Base-by-base conservation (phyloP, 2,797 vertebrate species). In the Sebastes melanostomus region DNA sequence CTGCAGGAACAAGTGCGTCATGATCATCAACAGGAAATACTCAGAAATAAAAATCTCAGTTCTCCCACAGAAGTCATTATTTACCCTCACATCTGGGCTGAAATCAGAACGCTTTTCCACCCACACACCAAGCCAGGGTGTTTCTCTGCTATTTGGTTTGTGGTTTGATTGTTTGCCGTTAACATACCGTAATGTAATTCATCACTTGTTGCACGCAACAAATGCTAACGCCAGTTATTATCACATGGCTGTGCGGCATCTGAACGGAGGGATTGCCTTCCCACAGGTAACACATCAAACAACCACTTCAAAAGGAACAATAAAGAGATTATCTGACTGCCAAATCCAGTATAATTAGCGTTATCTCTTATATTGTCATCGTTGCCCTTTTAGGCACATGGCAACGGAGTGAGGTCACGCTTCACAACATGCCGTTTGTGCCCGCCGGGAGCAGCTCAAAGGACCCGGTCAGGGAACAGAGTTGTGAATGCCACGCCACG, bases 271-370 rank as follows among this genome's bases (percentile, higher is more conserved):
- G 22, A 75, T 60, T 65, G n/a, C 25, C 56, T n/a, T 80, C 22
- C 58, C 12, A 7, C 66, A 55, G 52, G 69, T 59, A 79, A 73
- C 61, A 88, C 58, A 75, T 72, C 63, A 34, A 75, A 54, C 62
- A 82, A 88, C 80, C 87, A 92, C 88, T 81, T 89, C 84, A 90
- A 84, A 63, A 87, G 77, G 32, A 67, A 73, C 66, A 58, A 54
- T 55, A 56, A 50, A 84, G 36, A 54, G 55, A 69, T 72, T 66
- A 54, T 73, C 38, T 71, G 70, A 85, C 78, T 75, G 70, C 70
- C 50, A 77, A 72, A 82, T 86, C 69, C 62, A 75, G 68, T 65
- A 55, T 73, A 60, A 88, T 84, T 77, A 81, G 9, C 25, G 38
- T 38, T 56, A 59, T 54, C 46, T 46, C 60, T 38, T 34, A 22